phyloP scores from a whole-genome alignment of 2,888 invertebrate genomes.

The Drosophila mettleri region DNA sequence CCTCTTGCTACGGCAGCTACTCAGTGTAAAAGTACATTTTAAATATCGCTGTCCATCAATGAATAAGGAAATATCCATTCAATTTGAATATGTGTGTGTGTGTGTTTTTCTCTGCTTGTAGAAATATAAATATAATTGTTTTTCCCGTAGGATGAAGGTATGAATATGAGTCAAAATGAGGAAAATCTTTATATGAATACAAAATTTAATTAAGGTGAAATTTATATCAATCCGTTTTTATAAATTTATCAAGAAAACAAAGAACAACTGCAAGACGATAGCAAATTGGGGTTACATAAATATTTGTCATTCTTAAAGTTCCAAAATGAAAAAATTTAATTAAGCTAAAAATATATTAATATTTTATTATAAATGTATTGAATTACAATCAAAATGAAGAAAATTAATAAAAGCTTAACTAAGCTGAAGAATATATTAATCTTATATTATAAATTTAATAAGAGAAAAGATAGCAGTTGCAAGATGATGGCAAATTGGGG shows the following conservation, averaged over 20 bases:
- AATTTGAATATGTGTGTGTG: slow-evolving; percentile 9
- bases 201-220: too few species aligned
- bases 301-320: too few species aligned
- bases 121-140: neutral
- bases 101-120: neutral
- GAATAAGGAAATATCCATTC: slow-evolving; percentile 7
- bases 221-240: too few species aligned
- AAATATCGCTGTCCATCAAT: slow-evolving; percentile 1
- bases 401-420: too few species aligned
- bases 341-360: too few species aligned
- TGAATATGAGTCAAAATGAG: neutral
- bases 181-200: neutral
- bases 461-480: neutral
- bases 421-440: too few species aligned
- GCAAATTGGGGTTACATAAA: neutral
- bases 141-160: neutral
- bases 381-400: too few species aligned
- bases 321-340: too few species aligned
- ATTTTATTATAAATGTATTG: too few species aligned
- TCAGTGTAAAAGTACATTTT: slow-evolving; percentile 1
- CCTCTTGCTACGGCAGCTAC: slow-evolving; percentile 7
- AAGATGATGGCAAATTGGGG: neutral
- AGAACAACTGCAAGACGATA: neutral
- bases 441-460: too few species aligned
- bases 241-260: too few species aligned